phyloP scores from a whole-genome alignment of 1,140 invertebrate species.

The Patella vulgata region DNA sequence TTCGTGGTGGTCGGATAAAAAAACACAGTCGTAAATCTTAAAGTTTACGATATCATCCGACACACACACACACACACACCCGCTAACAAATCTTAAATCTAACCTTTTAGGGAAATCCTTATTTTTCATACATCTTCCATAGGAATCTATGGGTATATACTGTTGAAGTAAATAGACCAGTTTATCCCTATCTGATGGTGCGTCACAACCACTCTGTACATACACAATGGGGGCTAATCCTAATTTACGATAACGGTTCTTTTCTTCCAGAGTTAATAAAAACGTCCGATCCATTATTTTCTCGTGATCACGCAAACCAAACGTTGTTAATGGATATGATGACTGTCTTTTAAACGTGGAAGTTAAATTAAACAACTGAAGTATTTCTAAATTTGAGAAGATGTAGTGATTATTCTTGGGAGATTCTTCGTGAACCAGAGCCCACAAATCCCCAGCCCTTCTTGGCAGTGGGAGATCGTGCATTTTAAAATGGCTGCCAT shows the following conservation, averaged over 20 bases:
- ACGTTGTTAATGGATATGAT: constrained; percentile 79
- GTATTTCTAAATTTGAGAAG: constrained; percentile 70
- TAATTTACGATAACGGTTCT: constrained; percentile 64
- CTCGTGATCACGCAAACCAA: constrained; percentile 71
- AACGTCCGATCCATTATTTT: constrained; percentile 66
- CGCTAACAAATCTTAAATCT: too few species aligned
- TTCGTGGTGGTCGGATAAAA: too few species aligned
- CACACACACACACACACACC: too few species aligned
- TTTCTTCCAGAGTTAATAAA: constrained; percentile 71
- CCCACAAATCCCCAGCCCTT: constrained; percentile 73
- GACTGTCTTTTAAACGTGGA: constrained; percentile 82
- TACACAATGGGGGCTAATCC: constrained; percentile 77
- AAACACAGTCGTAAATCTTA: too few species aligned
- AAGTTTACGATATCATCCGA: too few species aligned
- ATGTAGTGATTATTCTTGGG: constrained; percentile 79
- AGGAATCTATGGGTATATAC: constrained; percentile 71
- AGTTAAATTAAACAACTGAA: constrained; percentile 79
- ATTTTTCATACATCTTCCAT: constrained; percentile 63
- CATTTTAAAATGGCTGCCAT: constrained; percentile 76
- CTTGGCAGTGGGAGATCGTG: constrained; percentile 78
- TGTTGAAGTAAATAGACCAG: constrained; percentile 80
- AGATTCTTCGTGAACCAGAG: constrained; percentile 85
- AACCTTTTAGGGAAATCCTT: constrained; percentile 76
- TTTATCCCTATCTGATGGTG: constrained; percentile 78
- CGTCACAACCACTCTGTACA: constrained; percentile 83